Conservation (phyloP, 2,113 vertebrate genomes). For the Strix aluco region DNA sequence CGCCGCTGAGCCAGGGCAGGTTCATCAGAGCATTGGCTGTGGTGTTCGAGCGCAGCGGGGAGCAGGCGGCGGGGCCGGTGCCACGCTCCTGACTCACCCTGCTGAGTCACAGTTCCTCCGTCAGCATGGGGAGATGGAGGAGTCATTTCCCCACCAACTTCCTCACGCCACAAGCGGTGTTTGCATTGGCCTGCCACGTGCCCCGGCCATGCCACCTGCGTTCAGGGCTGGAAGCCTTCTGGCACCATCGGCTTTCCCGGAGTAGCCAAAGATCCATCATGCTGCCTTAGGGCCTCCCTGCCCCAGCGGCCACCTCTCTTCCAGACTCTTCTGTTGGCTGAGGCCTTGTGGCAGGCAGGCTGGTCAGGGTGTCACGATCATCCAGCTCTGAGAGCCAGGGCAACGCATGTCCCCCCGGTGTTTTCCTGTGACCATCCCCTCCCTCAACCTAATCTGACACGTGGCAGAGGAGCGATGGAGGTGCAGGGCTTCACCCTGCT, state of each 20-base stretch:
- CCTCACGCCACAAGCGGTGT: accelerated
- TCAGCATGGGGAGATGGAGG: accelerated
- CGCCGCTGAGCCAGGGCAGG: accelerated
- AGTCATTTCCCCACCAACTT: not conserved
- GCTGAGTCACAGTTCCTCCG: not conserved
- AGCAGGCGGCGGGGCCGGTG: accelerated
- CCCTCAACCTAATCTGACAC: accelerated
- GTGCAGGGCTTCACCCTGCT: not conserved
- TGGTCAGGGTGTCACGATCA: accelerated
- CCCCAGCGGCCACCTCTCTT: accelerated
- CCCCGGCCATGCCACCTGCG: accelerated
- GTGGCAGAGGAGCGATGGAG: not conserved
- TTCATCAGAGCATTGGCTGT: accelerated
- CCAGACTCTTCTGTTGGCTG: not conserved
- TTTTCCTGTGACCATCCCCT: not conserved
- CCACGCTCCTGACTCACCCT: accelerated
- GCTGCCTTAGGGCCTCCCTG: not conserved
- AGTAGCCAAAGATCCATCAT: not conserved
- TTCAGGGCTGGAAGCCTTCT: not conserved
- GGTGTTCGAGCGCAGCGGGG: not conserved
- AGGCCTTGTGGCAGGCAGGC: no score
- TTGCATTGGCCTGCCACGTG: accelerated
- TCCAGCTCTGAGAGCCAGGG: not conserved
- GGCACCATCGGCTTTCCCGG: not conserved
- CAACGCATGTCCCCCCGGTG: accelerated